These are phyloP conservation scores for Ashinkailepas kermadecensis DNA, from an alignment of 2,888 invertebrate genomes.

Conservation along the genomic window DNA sequence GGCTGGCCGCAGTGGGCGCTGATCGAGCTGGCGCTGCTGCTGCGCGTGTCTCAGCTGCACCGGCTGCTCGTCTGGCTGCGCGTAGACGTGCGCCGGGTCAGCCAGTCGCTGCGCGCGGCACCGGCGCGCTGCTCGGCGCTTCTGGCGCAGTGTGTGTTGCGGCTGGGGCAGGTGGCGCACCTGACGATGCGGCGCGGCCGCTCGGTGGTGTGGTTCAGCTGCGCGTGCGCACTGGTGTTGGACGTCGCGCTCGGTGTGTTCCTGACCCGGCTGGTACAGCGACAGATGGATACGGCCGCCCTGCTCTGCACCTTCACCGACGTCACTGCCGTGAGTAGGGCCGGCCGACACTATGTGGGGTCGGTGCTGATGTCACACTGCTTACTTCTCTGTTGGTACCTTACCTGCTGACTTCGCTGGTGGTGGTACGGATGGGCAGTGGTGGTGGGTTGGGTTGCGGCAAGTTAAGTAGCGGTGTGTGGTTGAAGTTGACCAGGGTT, in stretches of 20 bases:
- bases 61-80: constrained; percentile 18
- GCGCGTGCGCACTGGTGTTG: background rate
- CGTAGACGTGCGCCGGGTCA: background rate
- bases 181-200: background rate
- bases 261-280: background rate
- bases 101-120: constrained; percentile 3
- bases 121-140: background rate
- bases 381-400: too few relatives aligned
- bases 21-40: constrained; percentile 20
- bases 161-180: background rate
- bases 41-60: constrained; percentile 11
- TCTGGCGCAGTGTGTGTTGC: constrained; percentile 10
- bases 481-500: background rate
- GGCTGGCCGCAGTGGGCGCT: constrained; percentile 18
- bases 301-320: background rate
- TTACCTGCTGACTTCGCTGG: background rate
- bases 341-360: background rate
- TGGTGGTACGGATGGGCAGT: background rate
- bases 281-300: background rate
- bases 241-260: background rate
- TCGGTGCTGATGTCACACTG: too few relatives aligned
- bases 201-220: constrained; percentile 5
- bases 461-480: background rate
- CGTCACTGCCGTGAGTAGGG: background rate
- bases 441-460: background rate